Conservation (phyloP, 2,113 vertebrate genomes). For the Carollia perspicillata region DNA sequence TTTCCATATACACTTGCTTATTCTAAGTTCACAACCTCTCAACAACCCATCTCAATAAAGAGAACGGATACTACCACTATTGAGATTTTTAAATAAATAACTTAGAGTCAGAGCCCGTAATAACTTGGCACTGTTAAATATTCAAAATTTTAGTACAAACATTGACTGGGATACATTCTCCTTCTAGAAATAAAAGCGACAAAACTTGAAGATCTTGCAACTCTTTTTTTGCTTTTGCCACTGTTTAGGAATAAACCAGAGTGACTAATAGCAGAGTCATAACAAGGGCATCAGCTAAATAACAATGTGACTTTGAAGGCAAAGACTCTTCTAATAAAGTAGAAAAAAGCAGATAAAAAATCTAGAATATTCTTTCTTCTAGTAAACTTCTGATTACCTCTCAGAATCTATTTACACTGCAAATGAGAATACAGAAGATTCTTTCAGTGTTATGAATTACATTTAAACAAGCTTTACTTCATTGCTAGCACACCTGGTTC, state of each 20-base stretch:
- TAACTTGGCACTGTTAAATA: background rate
- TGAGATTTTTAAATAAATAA: background rate
- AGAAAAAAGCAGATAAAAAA: background rate
- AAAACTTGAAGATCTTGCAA: background rate
- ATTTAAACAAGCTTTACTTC: slow-evolving; percentile 51
- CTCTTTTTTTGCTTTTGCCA: background rate
- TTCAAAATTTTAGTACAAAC: background rate
- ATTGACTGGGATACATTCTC: background rate
- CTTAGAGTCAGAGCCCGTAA: background rate
- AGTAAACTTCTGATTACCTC: background rate
- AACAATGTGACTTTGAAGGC: background rate
- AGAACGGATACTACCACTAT: background rate
- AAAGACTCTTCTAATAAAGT: background rate
- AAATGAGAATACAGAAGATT: background rate
- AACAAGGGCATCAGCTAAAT: background rate
- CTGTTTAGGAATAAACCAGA: background rate
- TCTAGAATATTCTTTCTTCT: background rate
- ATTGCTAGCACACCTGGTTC: background rate
- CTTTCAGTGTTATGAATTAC: background rate
- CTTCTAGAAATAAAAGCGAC: background rate
- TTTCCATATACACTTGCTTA: background rate
- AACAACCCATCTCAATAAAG: background rate
- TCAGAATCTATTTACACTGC: slow-evolving; percentile 34
- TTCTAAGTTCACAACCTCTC: background rate
- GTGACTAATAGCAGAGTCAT: background rate